Percentiles rank a stretch among this genome's conserved stretches.
Evolutionary conservation across 2,113 vertebrate genomes (phyloP).

Genomic region (Lanius collurio): DNA sequence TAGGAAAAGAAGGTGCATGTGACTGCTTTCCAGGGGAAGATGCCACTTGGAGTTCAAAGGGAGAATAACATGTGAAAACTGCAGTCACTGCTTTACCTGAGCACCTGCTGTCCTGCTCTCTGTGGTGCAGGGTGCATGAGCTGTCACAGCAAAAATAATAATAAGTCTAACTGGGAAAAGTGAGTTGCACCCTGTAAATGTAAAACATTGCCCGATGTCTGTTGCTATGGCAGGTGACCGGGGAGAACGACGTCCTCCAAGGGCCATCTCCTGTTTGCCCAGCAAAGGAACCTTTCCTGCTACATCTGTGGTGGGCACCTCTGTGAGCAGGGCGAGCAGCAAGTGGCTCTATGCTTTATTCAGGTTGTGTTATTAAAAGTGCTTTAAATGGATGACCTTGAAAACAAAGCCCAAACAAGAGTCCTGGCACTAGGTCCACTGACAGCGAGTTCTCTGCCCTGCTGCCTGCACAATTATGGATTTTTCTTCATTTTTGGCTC

Average conservation of each 20-base stretch:
- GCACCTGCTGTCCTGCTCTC: background rate
- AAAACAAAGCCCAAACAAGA: background rate
- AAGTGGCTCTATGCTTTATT: background rate
- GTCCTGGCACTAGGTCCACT: background rate
- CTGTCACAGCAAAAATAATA: background rate
- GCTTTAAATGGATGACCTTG: background rate
- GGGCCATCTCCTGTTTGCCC: background rate
- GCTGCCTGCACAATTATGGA: background rate
- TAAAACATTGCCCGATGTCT: background rate
- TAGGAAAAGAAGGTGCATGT: background rate
- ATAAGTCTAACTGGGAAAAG: background rate
- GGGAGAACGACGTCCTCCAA: background rate
- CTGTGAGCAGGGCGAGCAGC: background rate
- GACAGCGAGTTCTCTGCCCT: background rate
- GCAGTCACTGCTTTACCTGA: background rate
- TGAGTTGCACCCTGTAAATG: background rate
- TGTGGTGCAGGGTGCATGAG: background rate
- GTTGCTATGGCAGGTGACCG: background rate
- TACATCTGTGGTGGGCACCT: rapidly evolving
- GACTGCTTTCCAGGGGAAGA: background rate
- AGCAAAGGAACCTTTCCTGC: background rate
- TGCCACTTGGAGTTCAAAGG: background rate
- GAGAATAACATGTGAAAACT: background rate
- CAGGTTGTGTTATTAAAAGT: background rate
- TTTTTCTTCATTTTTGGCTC: background rate